A percentile compares a stretch with the other conserved stretches of the same genome.
Evolutionary conservation across 2,888 invertebrate species (phyloP).

Genomic region (Hybos culiciformis): DNA sequence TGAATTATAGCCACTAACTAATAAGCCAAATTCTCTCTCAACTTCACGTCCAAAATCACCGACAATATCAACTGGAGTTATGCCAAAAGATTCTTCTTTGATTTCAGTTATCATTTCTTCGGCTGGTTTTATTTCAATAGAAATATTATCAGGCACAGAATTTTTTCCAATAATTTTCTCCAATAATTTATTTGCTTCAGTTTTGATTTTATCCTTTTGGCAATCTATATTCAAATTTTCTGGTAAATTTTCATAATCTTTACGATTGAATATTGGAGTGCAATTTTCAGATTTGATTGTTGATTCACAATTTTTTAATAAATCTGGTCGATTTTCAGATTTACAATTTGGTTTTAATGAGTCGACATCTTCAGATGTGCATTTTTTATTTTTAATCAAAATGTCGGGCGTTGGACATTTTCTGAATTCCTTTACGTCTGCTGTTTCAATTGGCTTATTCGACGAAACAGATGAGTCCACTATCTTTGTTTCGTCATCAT

Average conservation of each 20-base stretch:
- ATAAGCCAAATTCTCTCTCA: conserved; percentile 29
- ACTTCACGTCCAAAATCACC: conserved; percentile 32
- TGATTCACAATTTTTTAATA: conserved; percentile 25
- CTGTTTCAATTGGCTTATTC: no score
- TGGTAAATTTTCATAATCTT: conserved; percentile 12
- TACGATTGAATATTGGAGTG: conserved; percentile 8
- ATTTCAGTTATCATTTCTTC: conserved; percentile 9
- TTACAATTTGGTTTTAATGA: conserved; percentile 5
- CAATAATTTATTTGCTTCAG: background rate
- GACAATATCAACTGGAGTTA: conserved; percentile 29
- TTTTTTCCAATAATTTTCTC: conserved; percentile 1
- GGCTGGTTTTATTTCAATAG: conserved; percentile 9
- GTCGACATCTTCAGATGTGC: no score
- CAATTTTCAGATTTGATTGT: conserved; percentile 15
- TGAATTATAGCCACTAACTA: conserved; percentile 28
- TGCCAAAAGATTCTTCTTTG: conserved; percentile 21
- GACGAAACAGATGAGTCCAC: no score
- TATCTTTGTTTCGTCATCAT: background rate
- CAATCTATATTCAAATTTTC: conserved; percentile 4
- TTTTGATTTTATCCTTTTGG: background rate
- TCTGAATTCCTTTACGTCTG: background rate
- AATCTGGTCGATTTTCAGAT: conserved; percentile 24
- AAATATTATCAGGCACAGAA: conserved; percentile 11
- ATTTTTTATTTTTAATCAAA: conserved; percentile 23
- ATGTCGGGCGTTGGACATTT: conserved; percentile 27